Conservation (phyloP, 2,888 invertebrate species). For the Pollenia angustigena region DNA sequence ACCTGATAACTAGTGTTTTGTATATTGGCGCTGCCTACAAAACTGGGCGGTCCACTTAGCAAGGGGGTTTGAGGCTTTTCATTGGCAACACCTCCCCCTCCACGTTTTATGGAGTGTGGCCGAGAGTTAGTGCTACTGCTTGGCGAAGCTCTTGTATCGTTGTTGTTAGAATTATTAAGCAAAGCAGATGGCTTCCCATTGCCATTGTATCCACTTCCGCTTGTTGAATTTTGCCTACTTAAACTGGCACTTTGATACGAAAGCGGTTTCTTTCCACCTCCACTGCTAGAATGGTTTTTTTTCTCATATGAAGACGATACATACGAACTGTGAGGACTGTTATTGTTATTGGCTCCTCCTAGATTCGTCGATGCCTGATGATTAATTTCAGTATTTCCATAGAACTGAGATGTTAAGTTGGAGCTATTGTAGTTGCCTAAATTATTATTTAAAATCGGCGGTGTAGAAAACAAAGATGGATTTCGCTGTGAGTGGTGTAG, state of each 20-base stretch:
- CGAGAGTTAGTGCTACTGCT: constrained; percentile 77
- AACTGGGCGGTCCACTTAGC: constrained; percentile 79
- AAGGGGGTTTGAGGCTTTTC: constrained; percentile 79
- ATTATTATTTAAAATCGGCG: constrained; percentile 80
- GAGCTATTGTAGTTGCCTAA: constrained; percentile 77
- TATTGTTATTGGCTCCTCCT: constrained; percentile 55
- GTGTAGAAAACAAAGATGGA: constrained; percentile 83
- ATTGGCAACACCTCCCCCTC: constrained; percentile 72
- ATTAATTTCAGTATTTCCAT: constrained; percentile 76
- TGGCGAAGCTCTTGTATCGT: constrained; percentile 81
- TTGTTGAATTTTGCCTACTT: constrained; percentile 73
- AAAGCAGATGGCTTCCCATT: constrained; percentile 78
- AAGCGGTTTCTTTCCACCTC: constrained; percentile 66
- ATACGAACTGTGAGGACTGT: constrained; percentile 73
- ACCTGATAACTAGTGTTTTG: constrained; percentile 58
- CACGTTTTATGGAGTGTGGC: constrained; percentile 78
- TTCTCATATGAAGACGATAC: constrained; percentile 78
- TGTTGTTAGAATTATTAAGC: constrained; percentile 77
- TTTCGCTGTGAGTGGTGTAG: constrained; percentile 77
- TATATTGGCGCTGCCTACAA: constrained; percentile 62
- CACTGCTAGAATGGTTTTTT: constrained; percentile 76
- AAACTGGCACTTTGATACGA: constrained; percentile 68
- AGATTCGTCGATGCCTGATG: constrained; percentile 38
- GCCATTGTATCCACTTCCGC: constrained; percentile 71
- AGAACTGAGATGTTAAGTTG: constrained; percentile 81